Base-by-base conservation (phyloP, 2,797 vertebrate genomes). In the Cichlasoma orientale region DNA sequence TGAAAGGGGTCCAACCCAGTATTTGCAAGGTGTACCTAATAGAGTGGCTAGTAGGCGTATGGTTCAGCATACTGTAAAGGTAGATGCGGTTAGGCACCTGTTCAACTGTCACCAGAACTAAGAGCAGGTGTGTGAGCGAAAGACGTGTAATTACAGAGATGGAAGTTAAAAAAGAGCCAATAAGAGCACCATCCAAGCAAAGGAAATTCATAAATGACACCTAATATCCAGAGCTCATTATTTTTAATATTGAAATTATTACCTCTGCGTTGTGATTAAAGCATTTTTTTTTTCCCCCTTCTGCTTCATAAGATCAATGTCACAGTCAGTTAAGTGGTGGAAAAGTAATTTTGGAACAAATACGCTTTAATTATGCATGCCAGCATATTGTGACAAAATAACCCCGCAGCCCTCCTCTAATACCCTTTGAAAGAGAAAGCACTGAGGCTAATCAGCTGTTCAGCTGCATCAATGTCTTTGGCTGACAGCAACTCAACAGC, bases 401-500 rank as follows among this genome's bases (percentile, higher is more conserved):
- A 50, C 18, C 29, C 72, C 38, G 31, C 53, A 57, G 61, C 74
- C 71, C 72, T 63, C 61, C 73, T 75, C 70, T 86, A 73, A 85
- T 76, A 74, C 61, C 84, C 75, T 89, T 57, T 82, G 63, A 85
- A 79, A 77, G 66, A 23, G 53, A 70, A 75, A 76, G 75, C 70
- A 44, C 68, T 56, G 79, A 76, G 75, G 79, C 57, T 72, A 78
- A 83, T 79, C 47, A 81, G 75, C 77, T 52, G 0, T 25, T 82
- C 61, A 7, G 73, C 36, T 44, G 74, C 80, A 90, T 89, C 82
- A 82, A 88, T 88, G 87, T 88, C 85, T 69, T 74, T 1, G n/a
- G 68, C 84, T 81, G 88, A 87, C 89, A 90, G 87, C 71, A 47
- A 25, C 61, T 90, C 86, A 68, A 75, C 80, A 74, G 78, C 63